Conservation (phyloP, 2,888 invertebrate genomes). For the Drosophila koepferae region DNA sequence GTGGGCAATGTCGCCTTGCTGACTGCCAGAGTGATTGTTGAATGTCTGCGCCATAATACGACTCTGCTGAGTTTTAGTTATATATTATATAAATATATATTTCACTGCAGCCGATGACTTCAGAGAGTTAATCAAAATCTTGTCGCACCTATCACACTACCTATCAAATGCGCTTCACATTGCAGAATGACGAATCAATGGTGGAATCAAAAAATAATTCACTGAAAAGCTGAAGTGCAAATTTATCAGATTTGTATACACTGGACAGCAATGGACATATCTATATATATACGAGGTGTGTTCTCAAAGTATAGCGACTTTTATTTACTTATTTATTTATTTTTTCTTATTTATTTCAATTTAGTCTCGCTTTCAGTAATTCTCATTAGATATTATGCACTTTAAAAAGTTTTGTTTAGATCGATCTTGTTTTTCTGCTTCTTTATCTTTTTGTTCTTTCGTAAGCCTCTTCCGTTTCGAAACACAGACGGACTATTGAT, state of each 20-base stretch:
- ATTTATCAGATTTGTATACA: neutral
- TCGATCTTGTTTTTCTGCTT: too few relatives aligned
- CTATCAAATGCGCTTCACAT: neutral
- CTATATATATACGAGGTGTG: neutral
- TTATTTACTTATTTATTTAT: too few relatives aligned
- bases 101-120: neutral
- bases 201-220: neutral
- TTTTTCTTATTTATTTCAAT: too few relatives aligned
- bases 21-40: slow-evolving; percentile 68
- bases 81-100: too few relatives aligned
- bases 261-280: neutral
- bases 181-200: neutral
- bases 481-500: too few relatives aligned
- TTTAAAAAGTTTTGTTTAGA: too few relatives aligned
- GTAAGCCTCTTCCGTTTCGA: too few relatives aligned
- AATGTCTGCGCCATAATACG: slow-evolving; percentile 68
- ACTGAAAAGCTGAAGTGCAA: too few relatives aligned
- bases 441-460: too few relatives aligned
- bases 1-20: slow-evolving; percentile 61
- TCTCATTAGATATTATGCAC: too few relatives aligned
- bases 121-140: neutral
- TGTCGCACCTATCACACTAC: slow-evolving; percentile 11
- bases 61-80: neutral
- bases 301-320: neutral
- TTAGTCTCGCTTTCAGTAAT: too few relatives aligned